phyloP scores from a whole-genome alignment of 2,797 vertebrate species.

The Pogoniulus pusillus region DNA sequence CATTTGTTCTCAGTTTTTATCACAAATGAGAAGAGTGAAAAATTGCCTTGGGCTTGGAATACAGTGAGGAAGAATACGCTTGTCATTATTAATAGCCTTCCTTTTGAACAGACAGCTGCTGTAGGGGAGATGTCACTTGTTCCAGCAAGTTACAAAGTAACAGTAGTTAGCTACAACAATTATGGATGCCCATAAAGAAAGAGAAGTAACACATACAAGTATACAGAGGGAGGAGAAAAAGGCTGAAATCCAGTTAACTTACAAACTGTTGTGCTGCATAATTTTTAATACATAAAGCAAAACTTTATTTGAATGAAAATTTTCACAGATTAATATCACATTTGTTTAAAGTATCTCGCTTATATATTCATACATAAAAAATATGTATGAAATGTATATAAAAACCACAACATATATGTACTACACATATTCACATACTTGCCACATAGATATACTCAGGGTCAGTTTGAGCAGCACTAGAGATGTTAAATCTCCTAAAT shows the following conservation, averaged over 20 bases:
- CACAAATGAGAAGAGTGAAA: constrained; percentile 33
- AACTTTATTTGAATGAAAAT: not conserved
- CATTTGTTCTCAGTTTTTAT: constrained; percentile 55
- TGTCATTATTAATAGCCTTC: constrained; percentile 27
- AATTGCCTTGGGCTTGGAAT: constrained; percentile 39
- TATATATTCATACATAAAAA: not conserved
- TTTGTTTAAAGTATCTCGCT: not conserved
- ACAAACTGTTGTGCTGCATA: not conserved
- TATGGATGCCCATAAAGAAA: not conserved
- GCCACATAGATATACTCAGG: not conserved
- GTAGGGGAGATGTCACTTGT: not conserved
- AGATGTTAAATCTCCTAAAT: not conserved
- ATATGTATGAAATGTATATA: no score
- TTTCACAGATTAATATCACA: not conserved
- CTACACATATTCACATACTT: not conserved
- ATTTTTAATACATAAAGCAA: not conserved
- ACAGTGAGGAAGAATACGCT: constrained; percentile 51
- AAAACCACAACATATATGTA: not conserved
- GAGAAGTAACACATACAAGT: not conserved
- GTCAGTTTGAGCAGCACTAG: not conserved
- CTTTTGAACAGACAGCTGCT: constrained; percentile 9
- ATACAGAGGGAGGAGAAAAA: not conserved
- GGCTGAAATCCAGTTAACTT: not conserved
- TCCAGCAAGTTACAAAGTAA: not conserved
- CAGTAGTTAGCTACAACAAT: not conserved